These are phyloP conservation scores for Sphyrna mokarran DNA, from an alignment of 2,113 vertebrate genomes.

Conservation along the genomic window DNA sequence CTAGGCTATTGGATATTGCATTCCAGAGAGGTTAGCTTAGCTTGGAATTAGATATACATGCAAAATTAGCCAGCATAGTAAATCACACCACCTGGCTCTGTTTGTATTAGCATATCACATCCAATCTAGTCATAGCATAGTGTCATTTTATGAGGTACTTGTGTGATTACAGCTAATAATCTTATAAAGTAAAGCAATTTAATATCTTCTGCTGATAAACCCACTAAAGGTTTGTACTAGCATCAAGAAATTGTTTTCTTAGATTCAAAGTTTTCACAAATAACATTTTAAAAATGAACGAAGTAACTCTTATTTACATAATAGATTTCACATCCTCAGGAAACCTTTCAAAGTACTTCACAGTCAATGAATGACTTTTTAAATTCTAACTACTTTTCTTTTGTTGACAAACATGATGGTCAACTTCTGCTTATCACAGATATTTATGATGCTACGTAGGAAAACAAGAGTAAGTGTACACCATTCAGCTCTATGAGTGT, in stretches of 20 bases:
- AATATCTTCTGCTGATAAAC: not conserved
- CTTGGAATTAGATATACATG: not conserved
- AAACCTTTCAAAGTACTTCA: not conserved
- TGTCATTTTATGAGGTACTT: slow-evolving; percentile 11
- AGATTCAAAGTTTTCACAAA: not conserved
- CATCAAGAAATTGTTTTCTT: not conserved
- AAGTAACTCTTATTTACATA: not conserved
- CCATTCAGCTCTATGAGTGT: not conserved
- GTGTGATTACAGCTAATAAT: slow-evolving; percentile 2
- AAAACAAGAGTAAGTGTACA: not conserved
- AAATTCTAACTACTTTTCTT: no score
- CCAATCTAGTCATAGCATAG: not conserved
- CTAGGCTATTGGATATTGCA: not conserved
- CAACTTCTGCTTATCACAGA: no score
- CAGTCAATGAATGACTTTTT: not conserved
- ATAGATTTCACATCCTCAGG: not conserved
- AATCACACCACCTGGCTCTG: not conserved
- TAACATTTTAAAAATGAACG: not conserved
- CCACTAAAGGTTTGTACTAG: not conserved
- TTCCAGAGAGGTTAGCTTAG: not conserved
- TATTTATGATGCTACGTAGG: not conserved
- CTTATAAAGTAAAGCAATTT: not conserved
- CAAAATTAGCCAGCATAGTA: not conserved
- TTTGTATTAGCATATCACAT: not conserved
- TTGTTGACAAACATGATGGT: no score